Evolutionary conservation across 2,888 invertebrate species (phyloP), one percentile per base, ranked within the genome.

Genomic region (Latheticus oryzae): DNA sequence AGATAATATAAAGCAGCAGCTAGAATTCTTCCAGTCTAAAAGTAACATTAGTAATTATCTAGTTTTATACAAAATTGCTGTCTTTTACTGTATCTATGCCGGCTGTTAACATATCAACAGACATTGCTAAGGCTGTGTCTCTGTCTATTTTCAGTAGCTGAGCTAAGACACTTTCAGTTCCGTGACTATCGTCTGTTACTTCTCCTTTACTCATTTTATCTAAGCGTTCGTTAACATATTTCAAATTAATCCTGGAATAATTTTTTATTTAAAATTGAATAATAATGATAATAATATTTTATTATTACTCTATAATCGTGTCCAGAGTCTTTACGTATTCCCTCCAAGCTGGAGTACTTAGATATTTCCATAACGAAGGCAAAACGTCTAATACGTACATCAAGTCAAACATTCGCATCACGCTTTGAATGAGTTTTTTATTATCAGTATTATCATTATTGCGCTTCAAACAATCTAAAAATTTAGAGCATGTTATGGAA

Each of bases 31-130:
- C 80, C 78, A n/a, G 82, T 82, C 82, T 83, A 62, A 37, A 62
- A 66, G 9, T 16, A 42, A 52, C 9, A 8, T 8, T n/a, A n/a
- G 12, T 28, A 24, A 24, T 24, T 24, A 24, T 2, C n/a, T 7
- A 24, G 7, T 24, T 24, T 8, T 28, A 9, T 17, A 8, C 13
- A 11, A 40, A 5, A 3, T 8, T 2, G 8, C n/a, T n/a, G n/a
- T n/a, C n/a, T 8, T n/a, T 79, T 77, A 91, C 89, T 47, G 89
- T 89, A 72, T 90, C 90, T 24, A 88, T 83, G 51, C 89, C 89
- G 32, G 87, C 89, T 33, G 84, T 77, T 16, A 90, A 67, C 85
- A 89, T 85, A 72, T 90, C 90, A 63, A 85, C 81, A 1, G 86
- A 86, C 85, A 89, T 87, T 64, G 85, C 82, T 15, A 84, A 70